Conservation (phyloP, 2,888 invertebrate genomes). For the Drosophila aldrichi region DNA sequence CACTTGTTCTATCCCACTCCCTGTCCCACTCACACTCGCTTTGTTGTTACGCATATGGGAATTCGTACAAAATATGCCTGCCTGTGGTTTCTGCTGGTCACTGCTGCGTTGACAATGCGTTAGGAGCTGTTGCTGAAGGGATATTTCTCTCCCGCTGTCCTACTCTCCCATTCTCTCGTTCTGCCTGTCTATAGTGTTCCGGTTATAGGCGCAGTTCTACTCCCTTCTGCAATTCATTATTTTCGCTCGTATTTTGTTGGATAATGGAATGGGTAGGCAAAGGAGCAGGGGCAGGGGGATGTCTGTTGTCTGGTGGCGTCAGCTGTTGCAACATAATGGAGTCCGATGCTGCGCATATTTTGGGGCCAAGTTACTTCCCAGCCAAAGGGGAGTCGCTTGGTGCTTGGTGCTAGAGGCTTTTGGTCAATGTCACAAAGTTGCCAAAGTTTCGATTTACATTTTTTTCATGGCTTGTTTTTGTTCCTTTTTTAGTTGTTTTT, state of each 20-base stretch:
- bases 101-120: constrained; percentile 57
- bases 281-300: neutral
- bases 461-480: constrained; percentile 6
- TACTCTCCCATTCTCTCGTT: neutral
- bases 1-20: neutral
- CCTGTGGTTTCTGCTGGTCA: constrained; percentile 39
- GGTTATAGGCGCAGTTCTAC: neutral
- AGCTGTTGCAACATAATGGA: constrained; percentile 72
- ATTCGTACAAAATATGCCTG: constrained; percentile 27
- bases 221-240: constrained; percentile 47
- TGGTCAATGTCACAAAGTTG: constrained; percentile 68
- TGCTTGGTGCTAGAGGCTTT: neutral
- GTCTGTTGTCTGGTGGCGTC: constrained; percentile 47
- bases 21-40: neutral
- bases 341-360: constrained; percentile 46
- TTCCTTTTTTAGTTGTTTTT: neutral
- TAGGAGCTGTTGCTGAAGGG: constrained; percentile 25
- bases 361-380: constrained; percentile 37
- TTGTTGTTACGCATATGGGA: constrained; percentile 25
- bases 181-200: neutral
- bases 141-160: neutral
- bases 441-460: constrained; percentile 58
- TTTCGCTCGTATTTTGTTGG: constrained; percentile 19
- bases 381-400: neutral
- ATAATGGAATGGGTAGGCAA: neutral